Conservation (phyloP, 2,113 vertebrate species). For the Datnioides undecimradiatus region DNA sequence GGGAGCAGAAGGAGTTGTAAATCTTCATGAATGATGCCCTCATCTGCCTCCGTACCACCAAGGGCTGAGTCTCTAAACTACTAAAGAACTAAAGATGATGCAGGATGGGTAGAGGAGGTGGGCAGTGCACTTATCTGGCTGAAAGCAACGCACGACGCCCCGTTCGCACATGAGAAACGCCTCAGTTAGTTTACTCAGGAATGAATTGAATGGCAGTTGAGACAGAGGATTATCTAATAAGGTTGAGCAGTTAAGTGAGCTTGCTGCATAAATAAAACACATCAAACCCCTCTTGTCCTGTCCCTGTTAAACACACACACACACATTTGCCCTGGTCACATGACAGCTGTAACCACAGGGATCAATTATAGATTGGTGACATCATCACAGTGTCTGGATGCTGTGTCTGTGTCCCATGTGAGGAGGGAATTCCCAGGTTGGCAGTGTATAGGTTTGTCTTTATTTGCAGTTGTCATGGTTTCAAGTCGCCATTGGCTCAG, state of each 20-base stretch:
- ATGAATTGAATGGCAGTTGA: constrained; percentile 10
- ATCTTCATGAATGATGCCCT: constrained; percentile 55
- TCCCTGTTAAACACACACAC: constrained; percentile 22
- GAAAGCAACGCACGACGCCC: constrained; percentile 44
- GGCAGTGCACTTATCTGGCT: constrained; percentile 26
- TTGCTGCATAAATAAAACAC: constrained; percentile 39
- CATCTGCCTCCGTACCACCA: constrained; percentile 4
- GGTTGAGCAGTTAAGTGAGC: constrained; percentile 45
- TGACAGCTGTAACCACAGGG: constrained; percentile 57
- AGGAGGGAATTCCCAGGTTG: constrained; percentile 47
- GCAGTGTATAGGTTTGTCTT: neutral
- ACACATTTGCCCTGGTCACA: constrained; percentile 50
- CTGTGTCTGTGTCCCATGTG: constrained; percentile 24
- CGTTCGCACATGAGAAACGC: neutral
- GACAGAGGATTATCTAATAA: constrained; percentile 43
- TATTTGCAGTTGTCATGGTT: constrained; percentile 12
- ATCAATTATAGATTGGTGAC: constrained; percentile 68
- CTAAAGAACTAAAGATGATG: constrained; percentile 23
- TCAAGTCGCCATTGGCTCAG: neutral
- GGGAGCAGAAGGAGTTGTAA: constrained; percentile 47
- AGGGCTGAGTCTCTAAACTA: constrained; percentile 53
- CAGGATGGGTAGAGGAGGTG: neutral
- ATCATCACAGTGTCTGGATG: constrained; percentile 61
- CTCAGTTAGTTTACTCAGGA: constrained; percentile 12
- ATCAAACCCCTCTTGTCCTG: constrained; percentile 1